Evolutionary conservation across 2,113 vertebrate species (phyloP).

Genomic region (Lonchura striata): DNA sequence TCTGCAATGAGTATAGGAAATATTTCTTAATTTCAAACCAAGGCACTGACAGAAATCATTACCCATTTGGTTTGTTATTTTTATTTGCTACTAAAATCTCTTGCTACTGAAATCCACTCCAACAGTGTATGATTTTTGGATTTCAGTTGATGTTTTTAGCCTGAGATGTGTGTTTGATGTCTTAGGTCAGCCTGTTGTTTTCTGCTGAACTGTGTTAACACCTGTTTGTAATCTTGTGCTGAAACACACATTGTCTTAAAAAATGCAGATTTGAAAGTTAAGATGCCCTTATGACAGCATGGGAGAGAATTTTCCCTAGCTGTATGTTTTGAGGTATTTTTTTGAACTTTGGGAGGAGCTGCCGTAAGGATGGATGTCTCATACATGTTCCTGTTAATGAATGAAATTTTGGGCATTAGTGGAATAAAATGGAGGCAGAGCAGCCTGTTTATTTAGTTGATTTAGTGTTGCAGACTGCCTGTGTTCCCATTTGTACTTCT

Average conservation of each 20-base stretch:
- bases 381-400: not conserved
- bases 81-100: not conserved
- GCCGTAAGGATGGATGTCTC: not conserved
- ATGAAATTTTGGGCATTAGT: not conserved
- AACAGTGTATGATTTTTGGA: not conserved
- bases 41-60: not conserved
- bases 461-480: not conserved
- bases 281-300: not conserved
- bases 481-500: not conserved
- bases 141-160: not conserved
- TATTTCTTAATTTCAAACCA: not conserved
- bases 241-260: not conserved
- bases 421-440: constrained; percentile 22
- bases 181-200: not conserved
- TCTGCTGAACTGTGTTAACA: not conserved
- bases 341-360: not conserved
- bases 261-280: not conserved
- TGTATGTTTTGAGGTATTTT: not conserved
- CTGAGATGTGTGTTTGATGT: not conserved
- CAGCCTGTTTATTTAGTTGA: constrained; percentile 19
- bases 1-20: not conserved
- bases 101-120: not conserved
- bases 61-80: not conserved
- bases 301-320: not conserved
- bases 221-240: not conserved